Evolutionary conservation across 1,140 invertebrate species (phyloP), one percentile per base, ranked within the genome.

Genomic region (Hycleus phaleratus): DNA sequence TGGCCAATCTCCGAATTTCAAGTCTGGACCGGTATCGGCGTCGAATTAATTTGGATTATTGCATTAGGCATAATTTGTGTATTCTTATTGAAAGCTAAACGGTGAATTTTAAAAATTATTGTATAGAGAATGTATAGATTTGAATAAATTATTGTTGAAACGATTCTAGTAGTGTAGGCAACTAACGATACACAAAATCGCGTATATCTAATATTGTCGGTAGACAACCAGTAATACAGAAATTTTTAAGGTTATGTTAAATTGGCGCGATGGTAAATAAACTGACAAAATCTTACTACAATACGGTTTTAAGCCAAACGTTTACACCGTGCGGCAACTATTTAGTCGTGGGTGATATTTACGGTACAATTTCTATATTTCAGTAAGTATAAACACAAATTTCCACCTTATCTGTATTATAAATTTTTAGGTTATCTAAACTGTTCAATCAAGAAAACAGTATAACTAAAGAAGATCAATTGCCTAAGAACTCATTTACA

Each of bases 301-400:
- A 88, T 46, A 90, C 87, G 45, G 79, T 93, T 26, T 78, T 90
- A 60, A 81, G 82, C 45, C 89, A 92, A 75, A 79, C 83, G 3
- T 88, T 90, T 75, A 93, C 91, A 5, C 83, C 85, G 0, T 90
- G 88, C 73, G 88, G 90, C 9, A 85, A 86, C 71, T 90, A 84
- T 77, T 79, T 95, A 32, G 77, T 88, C 51, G 85, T 86, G 56
- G 90, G 88, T 10, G 92, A 90, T 77, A 85, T 87, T 65, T 93
- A 90, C 74, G 90, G 91, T 12, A 82, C 87, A 68, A 80, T 95
- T 40, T 88, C 87, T 26, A 75, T 91, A 45, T 93, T 86, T 73
- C 86, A 88, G 91, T 94, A 79, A 82, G 83, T 79, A 58, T 56
- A 54, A 61, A 52, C 46, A 12, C 26, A 56, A 38, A 46, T 57